phyloP scores from a whole-genome alignment of 2,113 vertebrate species.

The Zosterops lateralis region DNA sequence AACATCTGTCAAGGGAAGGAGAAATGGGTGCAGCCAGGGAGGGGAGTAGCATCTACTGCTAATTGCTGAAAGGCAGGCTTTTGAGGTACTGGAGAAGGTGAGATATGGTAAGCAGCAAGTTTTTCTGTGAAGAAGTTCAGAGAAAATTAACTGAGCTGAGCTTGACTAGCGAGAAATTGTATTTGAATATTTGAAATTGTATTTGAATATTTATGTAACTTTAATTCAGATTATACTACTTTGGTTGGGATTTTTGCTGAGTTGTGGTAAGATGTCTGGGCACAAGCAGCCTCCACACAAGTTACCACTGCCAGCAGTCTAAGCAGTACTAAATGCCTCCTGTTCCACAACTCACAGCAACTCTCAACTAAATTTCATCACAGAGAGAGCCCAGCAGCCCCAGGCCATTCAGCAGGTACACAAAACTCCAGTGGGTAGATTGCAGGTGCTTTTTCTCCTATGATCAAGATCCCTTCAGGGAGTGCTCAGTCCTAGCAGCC shows the following conservation, averaged over 20 bases:
- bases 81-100: background rate
- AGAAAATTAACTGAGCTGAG: background rate
- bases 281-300: background rate
- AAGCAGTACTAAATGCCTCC: background rate
- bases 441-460: background rate
- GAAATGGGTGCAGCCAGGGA: background rate
- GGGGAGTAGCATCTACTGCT: background rate
- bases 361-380: background rate
- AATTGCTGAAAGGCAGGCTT: background rate
- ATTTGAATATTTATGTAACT: background rate
- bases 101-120: background rate
- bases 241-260: background rate
- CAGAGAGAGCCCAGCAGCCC: background rate
- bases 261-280: background rate
- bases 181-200: background rate
- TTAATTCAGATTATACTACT: background rate
- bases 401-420: background rate
- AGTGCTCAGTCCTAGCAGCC: background rate
- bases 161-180: background rate
- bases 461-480: background rate
- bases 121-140: background rate
- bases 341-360: background rate
- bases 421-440: accelerated
- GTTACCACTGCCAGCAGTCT: background rate
- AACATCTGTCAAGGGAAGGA: background rate